Conservation (phyloP, 2,888 invertebrate species). For the Cataglyphis livida region DNA sequence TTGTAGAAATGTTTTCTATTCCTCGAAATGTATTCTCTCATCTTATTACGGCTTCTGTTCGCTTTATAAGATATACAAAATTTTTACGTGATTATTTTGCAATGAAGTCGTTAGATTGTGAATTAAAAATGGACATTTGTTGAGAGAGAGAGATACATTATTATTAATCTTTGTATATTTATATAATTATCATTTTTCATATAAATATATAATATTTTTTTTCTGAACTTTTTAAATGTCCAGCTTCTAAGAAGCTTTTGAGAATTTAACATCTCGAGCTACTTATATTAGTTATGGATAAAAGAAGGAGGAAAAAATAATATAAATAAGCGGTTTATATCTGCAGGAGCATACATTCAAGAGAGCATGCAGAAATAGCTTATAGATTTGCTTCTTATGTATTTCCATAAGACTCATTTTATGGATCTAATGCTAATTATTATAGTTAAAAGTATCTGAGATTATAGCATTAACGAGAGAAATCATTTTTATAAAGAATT, state of each 20-base stretch:
- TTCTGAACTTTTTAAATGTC: background rate
- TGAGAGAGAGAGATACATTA: background rate
- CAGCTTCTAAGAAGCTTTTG: background rate
- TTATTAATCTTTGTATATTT: background rate
- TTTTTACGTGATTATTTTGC: conserved; percentile 18
- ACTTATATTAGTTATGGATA: background rate
- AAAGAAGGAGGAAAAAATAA: conserved; percentile 1
- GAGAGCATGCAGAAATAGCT: background rate
- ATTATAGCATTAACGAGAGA: background rate
- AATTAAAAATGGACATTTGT: background rate
- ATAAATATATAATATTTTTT: background rate
- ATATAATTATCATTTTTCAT: background rate
- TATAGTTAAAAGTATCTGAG: background rate
- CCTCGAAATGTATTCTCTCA: conserved; percentile 29
- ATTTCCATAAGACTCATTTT: background rate
- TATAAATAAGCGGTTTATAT: conserved; percentile 8
- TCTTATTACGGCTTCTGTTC: conserved; percentile 14
- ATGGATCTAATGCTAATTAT: background rate
- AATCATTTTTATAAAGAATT: conserved; percentile 25
- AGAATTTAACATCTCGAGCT: background rate
- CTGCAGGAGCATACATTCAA: background rate
- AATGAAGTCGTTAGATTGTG: background rate
- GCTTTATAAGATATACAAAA: background rate
- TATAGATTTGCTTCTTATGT: conserved; percentile 2
- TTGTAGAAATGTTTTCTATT: conserved; percentile 12